Percentiles rank a stretch among this genome's conserved stretches.
phyloP scores from a whole-genome alignment of 2,797 vertebrate genomes.

The Anguilla marmorata region DNA sequence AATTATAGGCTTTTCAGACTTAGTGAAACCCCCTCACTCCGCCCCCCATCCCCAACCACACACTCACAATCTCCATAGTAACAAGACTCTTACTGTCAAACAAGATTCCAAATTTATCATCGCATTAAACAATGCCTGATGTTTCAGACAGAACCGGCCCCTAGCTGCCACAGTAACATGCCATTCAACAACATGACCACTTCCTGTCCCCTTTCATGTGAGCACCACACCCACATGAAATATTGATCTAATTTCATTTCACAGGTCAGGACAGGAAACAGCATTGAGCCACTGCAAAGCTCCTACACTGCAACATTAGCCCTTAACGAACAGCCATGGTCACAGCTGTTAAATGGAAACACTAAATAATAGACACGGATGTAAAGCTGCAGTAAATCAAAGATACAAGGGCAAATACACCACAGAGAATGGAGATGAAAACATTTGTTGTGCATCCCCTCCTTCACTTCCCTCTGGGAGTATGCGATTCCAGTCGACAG shows the following conservation, averaged over 20 bases:
- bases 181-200: constrained; percentile 3
- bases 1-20: constrained; percentile 15
- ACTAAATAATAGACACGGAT: neutral
- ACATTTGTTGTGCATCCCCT: neutral
- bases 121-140: constrained; percentile 10
- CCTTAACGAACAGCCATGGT: neutral
- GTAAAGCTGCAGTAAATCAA: neutral
- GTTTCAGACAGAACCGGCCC: constrained; percentile 19
- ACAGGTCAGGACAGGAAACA: neutral
- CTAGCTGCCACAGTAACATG: constrained; percentile 9
- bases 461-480: neutral
- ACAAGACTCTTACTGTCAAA: constrained; percentile 41
- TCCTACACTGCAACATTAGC: neutral
- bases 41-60: neutral
- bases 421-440: neutral
- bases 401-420: neutral
- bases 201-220: neutral
- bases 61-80: constrained; percentile 45
- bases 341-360: neutral
- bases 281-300: neutral
- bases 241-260: neutral
- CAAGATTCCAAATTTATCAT: constrained; percentile 18
- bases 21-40: neutral
- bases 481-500: constrained; percentile 4
- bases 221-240: neutral